Conservation (phyloP, 37 sponge, comb jelly and placozoan genomes). For the Haliclona indistincta region DNA sequence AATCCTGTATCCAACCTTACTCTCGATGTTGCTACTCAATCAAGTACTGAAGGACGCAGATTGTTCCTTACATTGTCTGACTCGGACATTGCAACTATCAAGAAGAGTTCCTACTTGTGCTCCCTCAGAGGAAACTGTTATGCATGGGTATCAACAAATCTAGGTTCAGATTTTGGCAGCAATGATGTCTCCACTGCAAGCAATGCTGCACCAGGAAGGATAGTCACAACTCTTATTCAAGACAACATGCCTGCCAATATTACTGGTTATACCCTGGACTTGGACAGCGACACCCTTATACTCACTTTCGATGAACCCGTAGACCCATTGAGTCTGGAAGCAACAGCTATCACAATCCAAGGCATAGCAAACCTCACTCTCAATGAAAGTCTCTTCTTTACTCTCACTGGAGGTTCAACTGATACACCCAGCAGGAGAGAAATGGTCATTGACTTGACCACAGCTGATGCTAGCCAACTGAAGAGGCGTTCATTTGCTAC, state of each 20-base stretch:
- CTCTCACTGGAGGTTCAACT: conserved; percentile 56
- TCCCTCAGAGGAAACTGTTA: conserved; percentile 77
- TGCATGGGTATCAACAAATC: conserved; percentile 30
- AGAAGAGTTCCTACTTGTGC: conserved; percentile 59
- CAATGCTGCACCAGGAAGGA: conserved; percentile 66
- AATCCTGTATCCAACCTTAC: conserved; percentile 54
- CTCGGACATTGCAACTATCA: conserved; percentile 57
- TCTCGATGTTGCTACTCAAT: conserved; percentile 25
- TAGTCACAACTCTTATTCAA: conserved; percentile 62
- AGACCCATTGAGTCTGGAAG: conserved; percentile 57
- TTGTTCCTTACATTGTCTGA: conserved; percentile 55
- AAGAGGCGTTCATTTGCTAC: conserved; percentile 75
- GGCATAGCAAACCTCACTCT: conserved; percentile 47
- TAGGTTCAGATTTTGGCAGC: conserved; percentile 57
- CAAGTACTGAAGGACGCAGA: conserved; percentile 11
- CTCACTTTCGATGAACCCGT: conserved; percentile 87
- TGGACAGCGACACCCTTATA: conserved; percentile 47
- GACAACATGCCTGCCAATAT: conserved; percentile 67
- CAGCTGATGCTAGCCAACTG: conserved; percentile 54
- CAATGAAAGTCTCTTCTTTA: conserved; percentile 12
- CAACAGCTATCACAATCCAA: conserved; percentile 76
- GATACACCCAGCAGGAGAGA: conserved; percentile 29
- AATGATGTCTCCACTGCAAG: conserved; percentile 39
- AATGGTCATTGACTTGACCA: conserved; percentile 48
- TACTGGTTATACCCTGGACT: conserved; percentile 54